phyloP scores from a whole-genome alignment of 2,797 vertebrate species.

The Aphelocoma californica region DNA sequence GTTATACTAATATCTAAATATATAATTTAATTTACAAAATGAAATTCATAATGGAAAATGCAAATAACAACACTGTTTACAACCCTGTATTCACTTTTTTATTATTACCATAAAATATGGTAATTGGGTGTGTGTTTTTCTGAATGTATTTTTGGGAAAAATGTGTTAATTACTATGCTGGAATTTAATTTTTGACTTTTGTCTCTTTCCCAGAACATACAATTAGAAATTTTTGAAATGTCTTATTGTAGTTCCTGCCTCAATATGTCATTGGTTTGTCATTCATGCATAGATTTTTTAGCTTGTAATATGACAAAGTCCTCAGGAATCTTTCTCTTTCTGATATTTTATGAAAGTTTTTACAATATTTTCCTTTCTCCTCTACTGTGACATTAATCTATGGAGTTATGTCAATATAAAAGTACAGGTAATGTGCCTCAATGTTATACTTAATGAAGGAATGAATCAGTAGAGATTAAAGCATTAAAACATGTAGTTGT shows the following conservation, averaged over 20 bases:
- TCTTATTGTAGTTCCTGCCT: not conserved
- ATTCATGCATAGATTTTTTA: not conserved
- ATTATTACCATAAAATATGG: constrained; percentile 23
- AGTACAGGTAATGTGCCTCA: not conserved
- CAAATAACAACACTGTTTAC: constrained; percentile 13
- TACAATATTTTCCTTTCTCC: not conserved
- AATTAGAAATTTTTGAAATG: constrained; percentile 7
- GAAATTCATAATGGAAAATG: constrained; percentile 24
- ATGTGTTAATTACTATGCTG: not conserved
- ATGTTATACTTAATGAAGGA: not conserved
- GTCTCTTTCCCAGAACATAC: not conserved
- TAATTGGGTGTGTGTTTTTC: not conserved
- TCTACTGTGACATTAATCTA: not conserved
- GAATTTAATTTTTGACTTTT: constrained; percentile 16
- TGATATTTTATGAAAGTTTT: not conserved
- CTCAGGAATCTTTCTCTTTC: not conserved
- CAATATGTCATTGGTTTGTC: not conserved
- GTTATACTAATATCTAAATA: not conserved
- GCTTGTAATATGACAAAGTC: not conserved
- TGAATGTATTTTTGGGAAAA: not conserved
- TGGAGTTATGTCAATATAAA: not conserved
- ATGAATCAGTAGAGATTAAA: not conserved
- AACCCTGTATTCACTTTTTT: not conserved
- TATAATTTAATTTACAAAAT: not conserved
- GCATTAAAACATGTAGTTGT: not conserved